Percentiles rank a stretch among this genome's conserved stretches.
These are phyloP conservation scores for Paelopatides confundens DNA, from an alignment of 53 echinoderm and acorn worm species.

Conservation along the genomic window DNA sequence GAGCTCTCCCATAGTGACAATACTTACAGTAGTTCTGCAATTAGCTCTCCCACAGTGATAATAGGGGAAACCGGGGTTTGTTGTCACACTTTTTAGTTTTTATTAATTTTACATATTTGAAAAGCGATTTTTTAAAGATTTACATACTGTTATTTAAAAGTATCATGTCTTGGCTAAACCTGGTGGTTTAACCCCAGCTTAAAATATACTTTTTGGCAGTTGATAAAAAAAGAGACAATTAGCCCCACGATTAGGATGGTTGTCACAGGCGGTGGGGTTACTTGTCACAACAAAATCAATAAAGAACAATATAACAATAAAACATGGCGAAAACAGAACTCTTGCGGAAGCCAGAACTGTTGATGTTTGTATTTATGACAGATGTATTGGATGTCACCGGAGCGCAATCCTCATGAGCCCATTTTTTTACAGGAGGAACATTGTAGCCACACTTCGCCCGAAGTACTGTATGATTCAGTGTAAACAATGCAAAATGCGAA, in stretches of 20 bases:
- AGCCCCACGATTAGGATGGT: neutral
- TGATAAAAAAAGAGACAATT: neutral
- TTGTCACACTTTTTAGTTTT: no score
- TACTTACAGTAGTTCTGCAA: no score
- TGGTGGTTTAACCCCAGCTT: neutral
- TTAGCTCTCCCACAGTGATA: no score
- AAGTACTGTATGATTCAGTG: no score
- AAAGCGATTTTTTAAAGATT: neutral
- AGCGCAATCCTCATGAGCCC: constrained; percentile 23
- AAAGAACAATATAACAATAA: neutral
- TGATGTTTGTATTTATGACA: neutral
- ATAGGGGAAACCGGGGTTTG: no score
- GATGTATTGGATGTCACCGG: neutral
- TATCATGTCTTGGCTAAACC: neutral
- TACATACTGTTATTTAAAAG: neutral
- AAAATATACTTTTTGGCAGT: neutral
- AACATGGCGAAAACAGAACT: neutral
- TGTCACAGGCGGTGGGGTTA: neutral
- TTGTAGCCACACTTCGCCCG: neutral
- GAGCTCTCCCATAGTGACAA: no score
- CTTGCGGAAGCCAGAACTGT: neutral
- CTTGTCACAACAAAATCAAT: neutral
- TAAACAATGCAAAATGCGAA: no score
- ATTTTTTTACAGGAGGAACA: neutral
- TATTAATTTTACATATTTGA: no score